phyloP scores from a whole-genome alignment of 2,888 invertebrate species.

The Drosophila mimetica region DNA sequence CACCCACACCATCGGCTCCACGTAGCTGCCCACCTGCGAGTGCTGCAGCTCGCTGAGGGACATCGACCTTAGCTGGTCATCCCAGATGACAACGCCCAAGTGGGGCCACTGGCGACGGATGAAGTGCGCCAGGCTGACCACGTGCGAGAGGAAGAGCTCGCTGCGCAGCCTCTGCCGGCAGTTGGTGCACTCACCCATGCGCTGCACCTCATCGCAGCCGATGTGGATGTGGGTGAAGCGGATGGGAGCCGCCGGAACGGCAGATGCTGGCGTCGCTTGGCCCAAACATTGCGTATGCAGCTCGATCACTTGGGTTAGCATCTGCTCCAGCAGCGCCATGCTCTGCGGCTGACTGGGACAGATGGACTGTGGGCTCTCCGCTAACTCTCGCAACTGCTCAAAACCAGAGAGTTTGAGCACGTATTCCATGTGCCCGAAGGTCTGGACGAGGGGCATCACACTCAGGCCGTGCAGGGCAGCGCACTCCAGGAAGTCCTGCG shows the following conservation, averaged over 20 bases:
- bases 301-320: conserved; percentile 88
- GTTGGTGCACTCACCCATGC: conserved; percentile 88
- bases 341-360: conserved; percentile 89
- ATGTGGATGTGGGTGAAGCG: conserved; percentile 87
- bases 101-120: conserved; percentile 87
- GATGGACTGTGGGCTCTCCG: conserved; percentile 88
- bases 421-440: conserved; percentile 91
- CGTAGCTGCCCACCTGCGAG: conserved; percentile 87
- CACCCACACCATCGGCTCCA: conserved; percentile 93
- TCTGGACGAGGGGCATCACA: conserved; percentile 90
- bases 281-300: conserved; percentile 76
- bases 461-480: conserved; percentile 87
- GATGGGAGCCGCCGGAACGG: conserved; percentile 58
- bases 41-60: conserved; percentile 87
- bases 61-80: conserved; percentile 91
- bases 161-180: conserved; percentile 85
- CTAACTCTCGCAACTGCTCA: conserved; percentile 87
- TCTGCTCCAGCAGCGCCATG: conserved; percentile 87
- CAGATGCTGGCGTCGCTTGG: conserved; percentile 35
- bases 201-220: conserved; percentile 90
- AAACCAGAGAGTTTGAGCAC: conserved; percentile 88
- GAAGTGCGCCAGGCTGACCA: conserved; percentile 86
- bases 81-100: conserved; percentile 90
- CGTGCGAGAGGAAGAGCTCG: conserved; percentile 87
- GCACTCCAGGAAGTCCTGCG: conserved; percentile 86